These are phyloP conservation scores for Drosophila nasuta DNA, from an alignment of 1,140 invertebrate genomes.

Conservation along the genomic window DNA sequence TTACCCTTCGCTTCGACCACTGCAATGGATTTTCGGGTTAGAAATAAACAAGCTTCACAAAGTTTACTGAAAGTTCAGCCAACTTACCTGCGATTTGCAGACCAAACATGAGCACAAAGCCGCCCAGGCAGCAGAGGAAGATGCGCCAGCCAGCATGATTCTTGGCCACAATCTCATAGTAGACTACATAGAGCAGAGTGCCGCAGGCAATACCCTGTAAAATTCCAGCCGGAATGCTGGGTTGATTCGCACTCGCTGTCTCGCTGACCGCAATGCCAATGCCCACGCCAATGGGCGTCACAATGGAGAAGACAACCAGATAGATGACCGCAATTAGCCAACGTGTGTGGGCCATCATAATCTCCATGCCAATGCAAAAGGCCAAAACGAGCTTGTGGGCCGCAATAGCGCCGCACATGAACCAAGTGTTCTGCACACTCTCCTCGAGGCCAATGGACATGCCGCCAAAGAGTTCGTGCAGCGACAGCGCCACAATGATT, in stretches of 20 bases:
- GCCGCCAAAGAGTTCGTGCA: slow-evolving; percentile 96
- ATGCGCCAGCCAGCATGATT: slow-evolving; percentile 90
- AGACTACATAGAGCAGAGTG: slow-evolving; percentile 95
- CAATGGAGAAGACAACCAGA: slow-evolving; percentile 90
- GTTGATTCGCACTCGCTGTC: slow-evolving; percentile 86
- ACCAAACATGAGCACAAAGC: slow-evolving; percentile 91
- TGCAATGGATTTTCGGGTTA: slow-evolving; percentile 14
- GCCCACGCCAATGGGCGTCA: slow-evolving; percentile 91
- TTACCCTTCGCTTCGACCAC: slow-evolving; percentile 62
- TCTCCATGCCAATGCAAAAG: slow-evolving; percentile 92
- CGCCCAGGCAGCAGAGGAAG: slow-evolving; percentile 89
- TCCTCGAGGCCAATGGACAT: slow-evolving; percentile 93
- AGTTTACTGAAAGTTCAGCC: background rate
- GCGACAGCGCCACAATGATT: slow-evolving; percentile 93
- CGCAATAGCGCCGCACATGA: slow-evolving; percentile 92
- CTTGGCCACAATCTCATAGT: slow-evolving; percentile 94
- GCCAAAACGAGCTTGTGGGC: slow-evolving; percentile 95
- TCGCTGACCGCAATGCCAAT: slow-evolving; percentile 88
- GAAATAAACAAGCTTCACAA: background rate
- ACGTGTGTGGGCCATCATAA: slow-evolving; percentile 89
- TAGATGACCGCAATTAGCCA: slow-evolving; percentile 88
- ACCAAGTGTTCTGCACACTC: slow-evolving; percentile 89
- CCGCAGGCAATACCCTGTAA: slow-evolving; percentile 85
- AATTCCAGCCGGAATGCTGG: slow-evolving; percentile 87
- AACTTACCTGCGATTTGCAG: slow-evolving; percentile 91